Conservation (phyloP, 2,113 vertebrate species). For the Gavialis gangeticus region DNA sequence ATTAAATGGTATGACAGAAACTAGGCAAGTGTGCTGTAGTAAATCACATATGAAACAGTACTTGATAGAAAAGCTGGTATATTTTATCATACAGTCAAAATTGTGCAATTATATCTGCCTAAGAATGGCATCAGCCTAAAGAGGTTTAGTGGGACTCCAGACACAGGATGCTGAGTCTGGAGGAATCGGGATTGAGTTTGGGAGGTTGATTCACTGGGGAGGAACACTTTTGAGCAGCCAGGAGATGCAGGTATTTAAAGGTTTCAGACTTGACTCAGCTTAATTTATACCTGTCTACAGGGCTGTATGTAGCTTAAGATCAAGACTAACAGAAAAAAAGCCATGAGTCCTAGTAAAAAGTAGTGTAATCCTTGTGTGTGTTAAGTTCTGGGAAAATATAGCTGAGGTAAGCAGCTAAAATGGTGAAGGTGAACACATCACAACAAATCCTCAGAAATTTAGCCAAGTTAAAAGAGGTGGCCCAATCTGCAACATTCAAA, state of each 20-base stretch:
- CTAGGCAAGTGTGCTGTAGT: background rate
- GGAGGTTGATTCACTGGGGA: background rate
- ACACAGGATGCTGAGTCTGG: background rate
- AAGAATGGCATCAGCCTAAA: background rate
- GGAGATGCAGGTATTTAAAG: background rate
- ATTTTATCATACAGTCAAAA: background rate
- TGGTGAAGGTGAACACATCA: background rate
- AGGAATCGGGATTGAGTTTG: background rate
- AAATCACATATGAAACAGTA: background rate
- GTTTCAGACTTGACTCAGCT: background rate
- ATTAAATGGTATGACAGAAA: background rate
- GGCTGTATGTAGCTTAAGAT: background rate
- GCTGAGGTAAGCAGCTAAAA: background rate
- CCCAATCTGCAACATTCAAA: background rate
- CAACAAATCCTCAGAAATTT: background rate
- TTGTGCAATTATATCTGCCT: background rate
- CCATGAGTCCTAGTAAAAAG: background rate
- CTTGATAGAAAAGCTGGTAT: background rate
- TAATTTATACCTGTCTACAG: background rate
- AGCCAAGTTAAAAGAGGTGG: background rate
- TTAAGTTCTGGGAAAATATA: background rate
- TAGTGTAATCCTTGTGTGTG: background rate
- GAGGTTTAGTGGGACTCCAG: background rate
- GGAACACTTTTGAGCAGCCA: background rate
- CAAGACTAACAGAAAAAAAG: background rate